A percentile compares a stretch with the other conserved stretches of the same genome.
phyloP scores from a whole-genome alignment of 2,113 vertebrate genomes.

The Eurypyga helias region DNA sequence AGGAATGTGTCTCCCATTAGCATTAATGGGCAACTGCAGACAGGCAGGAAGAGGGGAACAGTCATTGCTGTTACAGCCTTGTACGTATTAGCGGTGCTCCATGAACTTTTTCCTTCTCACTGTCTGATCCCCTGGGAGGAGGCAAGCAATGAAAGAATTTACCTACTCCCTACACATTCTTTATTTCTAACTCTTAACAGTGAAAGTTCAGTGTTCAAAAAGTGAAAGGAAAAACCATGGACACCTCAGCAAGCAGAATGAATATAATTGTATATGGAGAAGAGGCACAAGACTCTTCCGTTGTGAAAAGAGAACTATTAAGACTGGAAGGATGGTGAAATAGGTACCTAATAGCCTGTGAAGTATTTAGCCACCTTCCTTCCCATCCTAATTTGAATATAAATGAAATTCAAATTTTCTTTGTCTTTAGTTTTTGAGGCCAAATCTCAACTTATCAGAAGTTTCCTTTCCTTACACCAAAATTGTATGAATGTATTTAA shows the following conservation, averaged over 20 bases:
- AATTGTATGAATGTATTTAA: too few relatives aligned
- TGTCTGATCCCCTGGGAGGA: neutral
- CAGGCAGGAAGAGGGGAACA: neutral
- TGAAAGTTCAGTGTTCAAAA: neutral
- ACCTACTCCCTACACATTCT: fast-evolving
- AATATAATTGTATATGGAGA: neutral
- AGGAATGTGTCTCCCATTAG: neutral
- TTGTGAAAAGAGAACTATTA: neutral
- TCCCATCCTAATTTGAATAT: neutral
- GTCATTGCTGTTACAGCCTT: neutral
- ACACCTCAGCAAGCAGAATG: neutral
- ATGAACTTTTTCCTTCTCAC: neutral
- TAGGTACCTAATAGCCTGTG: neutral
- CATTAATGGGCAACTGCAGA: neutral
- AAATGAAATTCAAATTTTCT: neutral
- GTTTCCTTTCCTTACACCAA: neutral
- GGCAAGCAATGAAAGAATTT: neutral
- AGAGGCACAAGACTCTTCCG: neutral
- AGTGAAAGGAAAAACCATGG: neutral
- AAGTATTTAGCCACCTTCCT: neutral
- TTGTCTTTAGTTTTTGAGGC: neutral
- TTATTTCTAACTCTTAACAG: neutral
- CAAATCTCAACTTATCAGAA: neutral
- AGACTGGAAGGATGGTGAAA: neutral
- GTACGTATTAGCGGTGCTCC: neutral